These are phyloP conservation scores for Corella eumyota DNA, from an alignment of 23 tunicate species.

Conservation along the genomic window DNA sequence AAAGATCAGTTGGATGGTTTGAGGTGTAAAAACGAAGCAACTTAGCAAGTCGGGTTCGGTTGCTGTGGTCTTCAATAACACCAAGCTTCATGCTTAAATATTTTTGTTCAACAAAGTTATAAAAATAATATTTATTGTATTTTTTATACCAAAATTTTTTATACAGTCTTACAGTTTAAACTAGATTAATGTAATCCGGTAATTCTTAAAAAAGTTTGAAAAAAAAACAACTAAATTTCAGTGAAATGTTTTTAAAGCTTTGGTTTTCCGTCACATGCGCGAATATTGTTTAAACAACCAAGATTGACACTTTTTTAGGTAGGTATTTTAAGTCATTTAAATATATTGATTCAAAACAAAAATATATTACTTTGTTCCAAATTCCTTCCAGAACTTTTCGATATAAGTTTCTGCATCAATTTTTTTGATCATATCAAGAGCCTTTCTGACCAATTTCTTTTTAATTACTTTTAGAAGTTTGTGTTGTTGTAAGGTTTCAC, in stretches of 20 bases:
- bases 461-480: conserved; percentile 97
- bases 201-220: too few relatives aligned
- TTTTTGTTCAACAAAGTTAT: neutral
- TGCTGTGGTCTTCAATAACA: conserved; percentile 97
- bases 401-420: conserved; percentile 73
- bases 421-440: conserved; percentile 96
- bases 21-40: conserved; percentile 83
- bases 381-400: conserved; percentile 96
- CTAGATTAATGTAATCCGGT: too few relatives aligned
- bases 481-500: conserved; percentile 99
- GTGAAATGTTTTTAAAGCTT: too few relatives aligned
- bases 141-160: too few relatives aligned
- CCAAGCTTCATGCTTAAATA: conserved; percentile 92
- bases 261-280: too few relatives aligned
- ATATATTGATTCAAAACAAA: too few relatives aligned
- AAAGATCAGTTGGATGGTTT: conserved; percentile 60
- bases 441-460: conserved; percentile 96
- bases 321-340: too few relatives aligned
- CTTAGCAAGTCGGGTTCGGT: conserved; percentile 94
- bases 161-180: too few relatives aligned
- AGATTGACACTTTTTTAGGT: too few relatives aligned
- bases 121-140: too few relatives aligned
- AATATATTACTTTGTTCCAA: conserved; percentile 96
- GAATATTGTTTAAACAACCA: too few relatives aligned
- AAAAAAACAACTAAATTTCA: too few relatives aligned